phyloP scores from a whole-genome alignment of 1,140 invertebrate genomes.

The Trichogramma pretiosum region DNA sequence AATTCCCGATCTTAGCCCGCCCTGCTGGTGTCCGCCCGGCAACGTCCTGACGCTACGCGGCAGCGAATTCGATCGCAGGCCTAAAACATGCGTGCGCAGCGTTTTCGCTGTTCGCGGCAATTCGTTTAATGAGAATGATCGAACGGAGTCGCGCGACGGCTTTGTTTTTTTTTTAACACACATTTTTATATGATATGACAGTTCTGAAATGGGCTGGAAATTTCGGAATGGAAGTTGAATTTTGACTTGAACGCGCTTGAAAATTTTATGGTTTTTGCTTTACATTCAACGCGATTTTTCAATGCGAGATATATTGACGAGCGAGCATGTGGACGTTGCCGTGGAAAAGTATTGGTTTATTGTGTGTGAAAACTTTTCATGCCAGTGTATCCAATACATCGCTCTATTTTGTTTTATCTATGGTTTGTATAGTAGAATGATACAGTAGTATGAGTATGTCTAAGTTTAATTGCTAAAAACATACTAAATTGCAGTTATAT shows the following conservation, averaged over 20 bases:
- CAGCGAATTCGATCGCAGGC: constrained; percentile 44
- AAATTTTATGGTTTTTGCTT: too few species aligned
- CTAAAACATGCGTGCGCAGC: constrained; percentile 21
- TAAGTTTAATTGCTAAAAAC: constrained; percentile 14
- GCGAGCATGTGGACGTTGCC: constrained; percentile 20
- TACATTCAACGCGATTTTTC: too few species aligned
- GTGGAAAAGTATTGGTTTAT: constrained; percentile 2
- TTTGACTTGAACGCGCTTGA: too few species aligned
- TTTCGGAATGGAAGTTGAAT: too few species aligned
- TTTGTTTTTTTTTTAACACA: too few species aligned
- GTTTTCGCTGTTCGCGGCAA: constrained; percentile 5
- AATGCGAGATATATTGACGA: too few species aligned
- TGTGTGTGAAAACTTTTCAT: constrained; percentile 7
- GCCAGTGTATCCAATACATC: constrained; percentile 1
- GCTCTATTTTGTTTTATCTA: neutral
- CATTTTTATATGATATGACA: too few species aligned
- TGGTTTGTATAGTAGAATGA: neutral
- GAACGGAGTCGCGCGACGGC: constrained; percentile 9
- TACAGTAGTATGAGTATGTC: constrained; percentile 4
- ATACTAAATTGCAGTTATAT: constrained; percentile 12
- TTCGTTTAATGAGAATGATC: constrained; percentile 1
- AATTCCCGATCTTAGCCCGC: constrained; percentile 38
- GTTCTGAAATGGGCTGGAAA: too few species aligned
- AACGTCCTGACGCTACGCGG: constrained; percentile 44
- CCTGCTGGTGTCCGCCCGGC: constrained; percentile 42